A percentile compares a stretch with the other conserved stretches of the same genome.
Conservation (phyloP, 2,113 vertebrate species). For the Sporophila hypoxantha region DNA sequence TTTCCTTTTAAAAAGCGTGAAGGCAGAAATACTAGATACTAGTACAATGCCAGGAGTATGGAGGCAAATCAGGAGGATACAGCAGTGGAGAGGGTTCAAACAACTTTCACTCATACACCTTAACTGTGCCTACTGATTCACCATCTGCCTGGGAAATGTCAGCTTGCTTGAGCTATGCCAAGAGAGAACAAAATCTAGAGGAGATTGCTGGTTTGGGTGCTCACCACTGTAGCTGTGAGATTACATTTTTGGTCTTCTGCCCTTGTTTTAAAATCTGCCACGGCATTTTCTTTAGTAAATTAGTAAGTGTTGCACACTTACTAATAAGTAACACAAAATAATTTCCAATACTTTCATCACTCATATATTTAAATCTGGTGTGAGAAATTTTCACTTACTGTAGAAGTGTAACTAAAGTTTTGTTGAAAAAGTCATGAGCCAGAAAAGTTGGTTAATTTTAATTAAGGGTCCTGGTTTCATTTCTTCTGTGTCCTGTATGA, state of each 20-base stretch:
- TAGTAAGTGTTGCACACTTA: too few species aligned
- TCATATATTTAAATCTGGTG: neutral
- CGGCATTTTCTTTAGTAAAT: neutral
- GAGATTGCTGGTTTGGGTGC: neutral
- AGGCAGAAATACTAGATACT: neutral
- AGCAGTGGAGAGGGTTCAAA: neutral
- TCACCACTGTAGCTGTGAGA: neutral
- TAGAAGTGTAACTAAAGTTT: neutral
- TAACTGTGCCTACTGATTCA: neutral
- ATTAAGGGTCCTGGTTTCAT: neutral
- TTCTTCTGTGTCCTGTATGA: neutral
- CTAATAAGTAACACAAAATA: too few species aligned
- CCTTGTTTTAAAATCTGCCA: neutral
- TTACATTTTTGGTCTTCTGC: neutral
- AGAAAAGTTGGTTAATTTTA: neutral
- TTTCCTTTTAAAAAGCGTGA: neutral
- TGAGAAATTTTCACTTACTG: neutral
- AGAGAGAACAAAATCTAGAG: neutral
- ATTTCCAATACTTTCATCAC: neutral
- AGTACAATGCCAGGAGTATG: neutral
- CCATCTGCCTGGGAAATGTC: neutral
- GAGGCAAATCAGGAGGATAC: neutral
- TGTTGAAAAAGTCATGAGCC: neutral
- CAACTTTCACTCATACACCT: neutral
- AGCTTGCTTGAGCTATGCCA: neutral